Base-by-base conservation (phyloP, 2,113 vertebrate genomes). In the Psittacara wagleri region DNA sequence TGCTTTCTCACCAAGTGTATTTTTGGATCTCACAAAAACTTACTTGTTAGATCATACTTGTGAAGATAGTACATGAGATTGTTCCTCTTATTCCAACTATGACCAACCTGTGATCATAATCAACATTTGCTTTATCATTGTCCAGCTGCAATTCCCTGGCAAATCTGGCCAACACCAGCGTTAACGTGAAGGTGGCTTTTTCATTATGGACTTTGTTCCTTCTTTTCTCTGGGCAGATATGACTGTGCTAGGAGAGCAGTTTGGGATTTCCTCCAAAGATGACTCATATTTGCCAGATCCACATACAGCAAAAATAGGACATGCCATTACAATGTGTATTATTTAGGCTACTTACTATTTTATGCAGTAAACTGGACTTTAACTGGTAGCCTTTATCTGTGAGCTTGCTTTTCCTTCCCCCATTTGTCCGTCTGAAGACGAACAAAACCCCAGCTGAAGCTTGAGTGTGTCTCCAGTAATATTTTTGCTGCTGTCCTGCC, bases 251-350 rank as follows among this genome's bases (percentile, higher is more conserved):
- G 78, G 44, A 83, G 44, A 92, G 24, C 54, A 44, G 24, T 28
- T 86, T 44, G 69, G 83, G 48, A 43, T 78, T 90, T 95, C 69
- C 77, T 94, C 73, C 80, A 27, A 8, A 82, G 23, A 3, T 86
- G 77, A 84, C 43, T 91, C 77, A 35, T 5, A 3, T 68, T 91
- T 92, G 69, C 62, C 83, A 94, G 23, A 37, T 63, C 33, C 46
- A 86, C 7, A 1, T 81, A 19, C 1, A 61, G 69, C 73, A 86
- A 68, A 74, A 43, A 6, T 5, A 80, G 80, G 23, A 31, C 23
- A 4, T 28, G 62, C 41, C 11, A 2, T 48, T 51, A 23, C 31
- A 35, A 1, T 29, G 52, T 31, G 39, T 29, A 2, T 78, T 64
- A 27, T 75, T 84, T 35, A 44, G 63, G 72, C 79, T 83, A 49